Evolutionary conservation across 1,140 invertebrate genomes (phyloP).

Genomic region (Popillia japonica): DNA sequence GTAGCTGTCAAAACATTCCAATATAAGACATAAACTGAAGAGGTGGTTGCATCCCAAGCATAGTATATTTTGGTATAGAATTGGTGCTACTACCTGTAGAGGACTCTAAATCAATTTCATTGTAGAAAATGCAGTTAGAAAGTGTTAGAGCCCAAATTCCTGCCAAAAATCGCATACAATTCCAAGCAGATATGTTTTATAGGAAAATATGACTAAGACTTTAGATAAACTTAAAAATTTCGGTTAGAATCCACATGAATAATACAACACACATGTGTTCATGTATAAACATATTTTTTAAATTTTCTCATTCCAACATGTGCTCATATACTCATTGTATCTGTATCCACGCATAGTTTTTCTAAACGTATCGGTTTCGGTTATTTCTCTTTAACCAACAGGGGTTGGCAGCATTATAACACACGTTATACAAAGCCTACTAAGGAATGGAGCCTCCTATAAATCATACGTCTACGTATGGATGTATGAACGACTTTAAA

Average conservation of each 20-base stretch:
- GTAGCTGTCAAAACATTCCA: too few species aligned
- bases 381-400: neutral
- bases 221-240: too few species aligned
- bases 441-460: neutral
- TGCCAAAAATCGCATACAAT: too few species aligned
- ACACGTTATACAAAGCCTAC: neutral
- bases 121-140: too few species aligned
- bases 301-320: neutral
- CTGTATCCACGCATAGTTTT: neutral
- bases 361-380: neutral
- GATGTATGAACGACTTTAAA: neutral
- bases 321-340: neutral
- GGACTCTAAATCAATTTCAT: too few species aligned
- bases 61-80: too few species aligned
- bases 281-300: conserved; percentile 3
- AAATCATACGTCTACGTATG: neutral
- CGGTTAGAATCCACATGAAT: neutral
- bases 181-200: too few species aligned
- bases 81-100: too few species aligned
- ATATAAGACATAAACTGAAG: too few species aligned
- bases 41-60: too few species aligned
- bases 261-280: neutral
- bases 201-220: too few species aligned
- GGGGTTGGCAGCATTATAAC: neutral
- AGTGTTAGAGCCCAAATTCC: too few species aligned